Evolutionary conservation across 2,797 vertebrate species (phyloP).

Genomic region (Alauda arvensis): DNA sequence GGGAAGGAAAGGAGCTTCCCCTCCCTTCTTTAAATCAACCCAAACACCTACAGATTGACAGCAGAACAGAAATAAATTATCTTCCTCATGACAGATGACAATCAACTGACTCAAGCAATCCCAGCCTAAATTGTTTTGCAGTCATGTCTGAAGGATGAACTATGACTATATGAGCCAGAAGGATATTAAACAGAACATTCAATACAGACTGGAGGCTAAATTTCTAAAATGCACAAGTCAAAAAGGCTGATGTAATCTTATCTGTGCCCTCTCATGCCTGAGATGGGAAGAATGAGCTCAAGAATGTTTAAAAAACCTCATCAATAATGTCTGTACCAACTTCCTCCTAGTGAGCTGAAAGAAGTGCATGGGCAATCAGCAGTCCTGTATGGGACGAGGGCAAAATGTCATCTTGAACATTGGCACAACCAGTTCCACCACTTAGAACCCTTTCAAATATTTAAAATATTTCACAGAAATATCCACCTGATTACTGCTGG

Average conservation of each 20-base stretch:
- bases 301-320: background rate
- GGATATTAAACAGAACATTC: background rate
- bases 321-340: background rate
- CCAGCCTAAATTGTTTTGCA: background rate
- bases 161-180: background rate
- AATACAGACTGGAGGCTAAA: constrained; percentile 23
- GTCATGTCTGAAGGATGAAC: background rate
- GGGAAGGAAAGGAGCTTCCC: background rate
- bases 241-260: background rate
- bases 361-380: background rate
- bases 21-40: background rate
- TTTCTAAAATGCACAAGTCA: constrained; percentile 4
- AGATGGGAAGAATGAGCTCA: background rate
- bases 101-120: background rate
- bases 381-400: accelerated
- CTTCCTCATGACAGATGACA: background rate
- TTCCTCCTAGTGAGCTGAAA: background rate
- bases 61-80: background rate
- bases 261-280: background rate
- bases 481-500: background rate
- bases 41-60: background rate
- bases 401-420: background rate
- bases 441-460: background rate
- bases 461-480: background rate
- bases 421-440: background rate